phyloP scores from a whole-genome alignment of 2,888 invertebrate species.

The Pristionchus mayeri region DNA sequence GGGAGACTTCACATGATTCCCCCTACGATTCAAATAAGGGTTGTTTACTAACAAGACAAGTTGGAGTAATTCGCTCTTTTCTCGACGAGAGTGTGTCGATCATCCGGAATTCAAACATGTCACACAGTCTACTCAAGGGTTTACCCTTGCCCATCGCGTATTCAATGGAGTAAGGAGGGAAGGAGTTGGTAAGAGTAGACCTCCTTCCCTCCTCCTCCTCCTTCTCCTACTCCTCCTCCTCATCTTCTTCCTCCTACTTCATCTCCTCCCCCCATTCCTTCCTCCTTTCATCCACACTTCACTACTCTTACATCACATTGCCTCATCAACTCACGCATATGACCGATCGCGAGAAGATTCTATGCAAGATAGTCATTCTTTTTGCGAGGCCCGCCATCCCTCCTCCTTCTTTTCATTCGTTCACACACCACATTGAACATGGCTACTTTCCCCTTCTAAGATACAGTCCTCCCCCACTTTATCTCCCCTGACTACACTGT shows the following conservation, averaged over 20 bases:
- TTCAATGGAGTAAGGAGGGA: constrained; percentile 28
- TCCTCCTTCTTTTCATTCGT: neutral
- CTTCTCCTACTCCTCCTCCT: neutral
- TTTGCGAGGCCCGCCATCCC: constrained; percentile 17
- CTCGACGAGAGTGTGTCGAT: constrained; percentile 23
- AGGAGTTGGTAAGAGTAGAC: constrained; percentile 42
- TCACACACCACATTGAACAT: constrained; percentile 21
- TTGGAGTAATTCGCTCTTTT: neutral
- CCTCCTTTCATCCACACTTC: constrained; percentile 31
- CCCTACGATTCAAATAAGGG: constrained; percentile 4
- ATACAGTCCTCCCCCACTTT: neutral
- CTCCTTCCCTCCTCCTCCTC: constrained; percentile 5
- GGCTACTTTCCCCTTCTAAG: neutral
- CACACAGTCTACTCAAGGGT: constrained; percentile 30
- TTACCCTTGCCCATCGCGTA: constrained; percentile 22
- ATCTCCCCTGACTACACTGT: neutral
- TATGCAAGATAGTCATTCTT: constrained; percentile 35
- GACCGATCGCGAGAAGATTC: constrained; percentile 37
- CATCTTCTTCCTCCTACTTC: neutral
- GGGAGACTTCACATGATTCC: neutral
- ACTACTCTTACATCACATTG: constrained; percentile 5
- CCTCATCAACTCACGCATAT: constrained; percentile 37
- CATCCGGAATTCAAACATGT: constrained; percentile 46
- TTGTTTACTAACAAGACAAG: neutral
- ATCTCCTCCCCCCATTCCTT: too few relatives aligned